These are phyloP conservation scores for Calypte anna DNA, from an alignment of 2,113 vertebrate species.

Conservation along the genomic window DNA sequence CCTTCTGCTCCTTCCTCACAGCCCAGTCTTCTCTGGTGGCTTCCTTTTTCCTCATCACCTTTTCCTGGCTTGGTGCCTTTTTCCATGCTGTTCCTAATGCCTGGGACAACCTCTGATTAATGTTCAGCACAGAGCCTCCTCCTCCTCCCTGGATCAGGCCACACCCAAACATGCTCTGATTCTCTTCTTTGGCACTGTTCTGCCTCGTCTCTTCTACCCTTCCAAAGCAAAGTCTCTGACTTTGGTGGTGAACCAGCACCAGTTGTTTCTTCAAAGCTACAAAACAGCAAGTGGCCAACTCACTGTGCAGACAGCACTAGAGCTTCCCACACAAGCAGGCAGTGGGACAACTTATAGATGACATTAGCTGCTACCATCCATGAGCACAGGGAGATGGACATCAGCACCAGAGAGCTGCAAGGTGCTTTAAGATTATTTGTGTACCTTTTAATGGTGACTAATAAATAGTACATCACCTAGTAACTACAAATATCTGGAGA, in stretches of 20 bases:
- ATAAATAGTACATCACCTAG: neutral
- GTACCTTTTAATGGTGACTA: neutral
- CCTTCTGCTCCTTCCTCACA: neutral
- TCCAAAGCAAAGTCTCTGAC: neutral
- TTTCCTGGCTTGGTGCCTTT: neutral
- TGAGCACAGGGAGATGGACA: neutral
- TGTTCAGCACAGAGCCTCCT: slow-evolving; percentile 47
- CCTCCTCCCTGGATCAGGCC: neutral
- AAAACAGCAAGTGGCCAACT: neutral
- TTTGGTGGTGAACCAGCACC: neutral
- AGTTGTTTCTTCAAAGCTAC: neutral
- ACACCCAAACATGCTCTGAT: neutral
- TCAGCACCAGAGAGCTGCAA: neutral
- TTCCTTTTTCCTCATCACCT: slow-evolving; percentile 33
- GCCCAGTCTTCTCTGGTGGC: neutral
- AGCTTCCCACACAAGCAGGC: rapidly evolving
- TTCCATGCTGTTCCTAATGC: neutral
- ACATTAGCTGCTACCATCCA: neutral
- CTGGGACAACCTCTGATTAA: slow-evolving; percentile 46
- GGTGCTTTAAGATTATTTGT: neutral
- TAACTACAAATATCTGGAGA: neutral
- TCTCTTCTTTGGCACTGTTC: neutral
- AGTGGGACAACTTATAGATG: neutral
- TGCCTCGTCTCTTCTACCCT: neutral
- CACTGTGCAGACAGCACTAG: neutral